phyloP scores from a whole-genome alignment of 2,888 invertebrate species.

The Epicampocera succincta region DNA sequence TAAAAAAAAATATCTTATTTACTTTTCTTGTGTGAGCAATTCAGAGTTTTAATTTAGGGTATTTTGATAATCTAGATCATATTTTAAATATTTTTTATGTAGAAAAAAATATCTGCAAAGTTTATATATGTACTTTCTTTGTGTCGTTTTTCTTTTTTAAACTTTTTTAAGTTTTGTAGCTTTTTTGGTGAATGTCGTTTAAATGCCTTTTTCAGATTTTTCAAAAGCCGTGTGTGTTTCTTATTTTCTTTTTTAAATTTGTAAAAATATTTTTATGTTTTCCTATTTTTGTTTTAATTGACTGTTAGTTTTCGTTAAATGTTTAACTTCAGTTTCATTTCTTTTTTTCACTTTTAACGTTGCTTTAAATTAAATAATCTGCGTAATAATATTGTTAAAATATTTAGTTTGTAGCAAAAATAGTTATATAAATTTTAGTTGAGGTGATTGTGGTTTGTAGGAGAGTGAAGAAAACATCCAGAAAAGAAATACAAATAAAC shows the following conservation, averaged over 20 bases:
- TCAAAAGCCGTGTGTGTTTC: conserved; percentile 19
- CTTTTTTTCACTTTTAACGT: conserved; percentile 41
- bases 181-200: conserved; percentile 82
- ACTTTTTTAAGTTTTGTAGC: conserved; percentile 53
- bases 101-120: conserved; percentile 38
- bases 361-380: conserved; percentile 74
- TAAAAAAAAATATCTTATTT: neutral
- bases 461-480: conserved; percentile 57
- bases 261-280: conserved; percentile 6
- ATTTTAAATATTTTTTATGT: conserved; percentile 17
- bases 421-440: conserved; percentile 5
- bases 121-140: too few species aligned
- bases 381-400: conserved; percentile 75
- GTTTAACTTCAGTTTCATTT: conserved; percentile 22
- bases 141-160: conserved; percentile 51
- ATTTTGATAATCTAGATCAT: conserved; percentile 4
- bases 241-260: neutral
- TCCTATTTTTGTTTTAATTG: conserved; percentile 44
- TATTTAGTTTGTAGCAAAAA: conserved; percentile 4
- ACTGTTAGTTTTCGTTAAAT: conserved; percentile 43
- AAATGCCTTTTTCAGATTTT: conserved; percentile 72
- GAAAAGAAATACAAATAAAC: conserved; percentile 43
- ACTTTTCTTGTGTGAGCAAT: neutral
- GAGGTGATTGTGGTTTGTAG: conserved; percentile 29
- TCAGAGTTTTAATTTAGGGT: conserved; percentile 8